Evolutionary conservation across 2,797 vertebrate species (phyloP), one percentile per base, ranked within the genome.

Genomic region (Pseudochaenichthys georgianus): DNA sequence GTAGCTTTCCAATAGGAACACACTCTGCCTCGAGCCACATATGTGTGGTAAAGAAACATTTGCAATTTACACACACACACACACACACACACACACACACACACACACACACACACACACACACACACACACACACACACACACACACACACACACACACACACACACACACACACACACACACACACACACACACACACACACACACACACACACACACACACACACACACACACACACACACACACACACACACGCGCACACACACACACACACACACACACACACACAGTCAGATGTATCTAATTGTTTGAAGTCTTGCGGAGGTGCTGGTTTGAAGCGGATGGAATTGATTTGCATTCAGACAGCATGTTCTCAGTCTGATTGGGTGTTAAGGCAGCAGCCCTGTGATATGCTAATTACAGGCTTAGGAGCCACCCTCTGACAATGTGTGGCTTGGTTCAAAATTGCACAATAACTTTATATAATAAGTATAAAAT

Each of bases 351-450:
- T 78, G 1, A 78, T 90, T 88, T 79, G 85, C 74, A 90, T 89
- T 79, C 80, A 76, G 72, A 71, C 43, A 5, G 47, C 2, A 62
- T 75, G 70, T 69, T 34, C 70, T 45, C 51, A 23, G 17, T 78
- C 60, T 87, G 86, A 88, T 81, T 87, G 76, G 75, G 59, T 83
- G 78, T 78, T 78, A 75, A 71, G 72, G 75, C 69, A 66, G 80
- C 81, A 82, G 64, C 64, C 16, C 58, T 73, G 34, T 69, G 31
- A 84, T 82, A 85, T 91, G 84, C 81, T 88, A 82, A 90, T 86
- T 43, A 73, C 10, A 73, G 66, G 68, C 77, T 67, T 58, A 66
- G 64, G 73, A 81, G 54, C 52, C 3, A 31, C 17, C 53, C 15
- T 51, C n/a, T 2, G 28, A 74, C 57, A 71, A 1, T 65, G 45